Percentiles rank a stretch among this genome's conserved stretches.
These are phyloP conservation scores for Thereva nobilitata DNA, from an alignment of 2,888 invertebrate genomes.

Conservation along the genomic window DNA sequence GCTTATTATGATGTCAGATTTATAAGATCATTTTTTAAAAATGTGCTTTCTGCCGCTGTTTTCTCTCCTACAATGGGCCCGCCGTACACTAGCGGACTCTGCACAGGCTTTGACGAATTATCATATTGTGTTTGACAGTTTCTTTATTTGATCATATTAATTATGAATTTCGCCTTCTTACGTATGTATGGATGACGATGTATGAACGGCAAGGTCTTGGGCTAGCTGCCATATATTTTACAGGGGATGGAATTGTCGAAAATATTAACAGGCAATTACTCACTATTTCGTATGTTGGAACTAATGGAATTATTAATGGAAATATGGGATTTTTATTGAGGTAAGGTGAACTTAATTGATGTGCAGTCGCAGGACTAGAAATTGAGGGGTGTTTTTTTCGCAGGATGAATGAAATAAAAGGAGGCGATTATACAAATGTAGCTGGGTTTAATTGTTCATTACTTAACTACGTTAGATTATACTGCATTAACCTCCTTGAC, in stretches of 20 bases:
- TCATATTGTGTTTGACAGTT: constrained; percentile 42
- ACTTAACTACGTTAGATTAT: no score
- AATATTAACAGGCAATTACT: constrained; percentile 1
- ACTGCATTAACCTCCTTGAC: no score
- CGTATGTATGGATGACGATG: not conserved
- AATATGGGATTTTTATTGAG: no score
- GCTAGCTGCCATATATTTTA: not conserved
- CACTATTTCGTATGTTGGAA: not conserved
- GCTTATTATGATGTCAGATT: constrained; percentile 57
- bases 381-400: no score
- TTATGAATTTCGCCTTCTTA: constrained; percentile 31
- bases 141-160: constrained; percentile 41
- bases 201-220: not conserved
- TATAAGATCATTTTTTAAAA: constrained; percentile 53
- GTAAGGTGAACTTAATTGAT: no score
- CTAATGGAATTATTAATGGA: no score
- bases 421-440: no score
- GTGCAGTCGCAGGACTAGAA: no score
- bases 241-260: not conserved
- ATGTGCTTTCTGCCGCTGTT: constrained; percentile 9
- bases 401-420: no score
- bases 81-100: not conserved
- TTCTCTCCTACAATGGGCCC: constrained; percentile 16
- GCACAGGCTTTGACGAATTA: constrained; percentile 40
- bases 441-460: no score